Conservation (phyloP, 2,113 vertebrate species). For the Ciconia maguari region DNA sequence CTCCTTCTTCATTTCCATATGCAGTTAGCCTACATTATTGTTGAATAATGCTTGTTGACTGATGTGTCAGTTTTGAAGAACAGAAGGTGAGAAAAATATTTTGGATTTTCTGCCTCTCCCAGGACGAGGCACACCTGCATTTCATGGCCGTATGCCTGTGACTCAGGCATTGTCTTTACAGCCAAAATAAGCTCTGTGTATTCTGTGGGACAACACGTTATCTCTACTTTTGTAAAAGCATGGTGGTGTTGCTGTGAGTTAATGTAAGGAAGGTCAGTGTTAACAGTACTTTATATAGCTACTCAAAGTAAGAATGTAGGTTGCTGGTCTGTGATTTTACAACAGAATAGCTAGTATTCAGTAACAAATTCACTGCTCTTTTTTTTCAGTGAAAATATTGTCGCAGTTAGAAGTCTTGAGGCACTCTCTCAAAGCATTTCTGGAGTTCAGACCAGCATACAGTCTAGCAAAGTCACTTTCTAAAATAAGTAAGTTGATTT, state of each 20-base stretch:
- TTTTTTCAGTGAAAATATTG: conserved; percentile 45
- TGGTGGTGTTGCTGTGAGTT: neutral
- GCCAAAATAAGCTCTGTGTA: neutral
- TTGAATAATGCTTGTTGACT: neutral
- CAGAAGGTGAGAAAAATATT: neutral
- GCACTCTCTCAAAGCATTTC: conserved; percentile 56
- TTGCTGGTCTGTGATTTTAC: neutral
- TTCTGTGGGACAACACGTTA: neutral
- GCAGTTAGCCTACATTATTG: neutral
- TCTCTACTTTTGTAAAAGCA: neutral
- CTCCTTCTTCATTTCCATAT: neutral
- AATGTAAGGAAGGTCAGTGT: neutral
- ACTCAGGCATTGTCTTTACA: neutral
- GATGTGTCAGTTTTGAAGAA: neutral
- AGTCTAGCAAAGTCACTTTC: conserved; percentile 61
- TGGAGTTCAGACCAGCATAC: conserved; percentile 58
- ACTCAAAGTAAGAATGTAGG: neutral
- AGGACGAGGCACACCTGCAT: neutral
- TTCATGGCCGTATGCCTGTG: neutral
- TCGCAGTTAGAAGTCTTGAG: conserved; percentile 63
- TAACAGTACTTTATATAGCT: neutral
- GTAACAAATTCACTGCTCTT: conserved; percentile 3
- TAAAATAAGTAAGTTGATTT: conserved; percentile 65
- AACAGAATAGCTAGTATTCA: neutral
- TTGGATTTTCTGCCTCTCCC: neutral